Conservation (phyloP, 64 coral and sea anemone genomes). For the Montipora sp. region DNA sequence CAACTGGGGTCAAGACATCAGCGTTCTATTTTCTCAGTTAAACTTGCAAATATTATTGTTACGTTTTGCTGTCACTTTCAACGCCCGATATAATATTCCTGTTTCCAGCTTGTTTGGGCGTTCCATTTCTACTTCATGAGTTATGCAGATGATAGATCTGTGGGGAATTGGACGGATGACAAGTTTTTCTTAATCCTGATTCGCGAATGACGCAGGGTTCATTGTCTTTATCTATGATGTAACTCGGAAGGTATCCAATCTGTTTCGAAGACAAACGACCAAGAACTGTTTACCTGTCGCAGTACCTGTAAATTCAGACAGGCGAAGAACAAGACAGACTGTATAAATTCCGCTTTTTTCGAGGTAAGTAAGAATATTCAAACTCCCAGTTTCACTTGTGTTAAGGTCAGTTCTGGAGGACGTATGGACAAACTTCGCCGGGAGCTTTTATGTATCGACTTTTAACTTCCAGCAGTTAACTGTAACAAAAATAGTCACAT, state of each 20-base stretch:
- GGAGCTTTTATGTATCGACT: background rate
- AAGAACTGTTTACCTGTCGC: slow-evolving; percentile 1
- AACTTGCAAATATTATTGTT: no score
- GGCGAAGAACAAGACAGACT: background rate
- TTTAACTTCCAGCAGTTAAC: background rate
- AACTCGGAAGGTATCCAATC: slow-evolving; percentile 1
- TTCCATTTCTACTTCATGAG: no score
- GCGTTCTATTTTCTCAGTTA: no score
- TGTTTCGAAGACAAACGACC: background rate
- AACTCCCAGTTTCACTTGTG: background rate
- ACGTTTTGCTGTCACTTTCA: no score
- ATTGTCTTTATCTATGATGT: background rate
- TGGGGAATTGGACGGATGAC: background rate
- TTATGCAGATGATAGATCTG: no score
- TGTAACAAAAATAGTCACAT: background rate
- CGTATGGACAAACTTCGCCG: background rate
- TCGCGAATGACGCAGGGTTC: background rate
- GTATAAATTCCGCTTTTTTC: background rate
- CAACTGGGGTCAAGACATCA: no score
- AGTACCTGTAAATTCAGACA: slow-evolving; percentile 22
- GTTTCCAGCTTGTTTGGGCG: background rate
- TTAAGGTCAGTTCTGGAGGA: background rate
- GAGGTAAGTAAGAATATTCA: background rate
- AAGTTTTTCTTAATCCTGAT: background rate
- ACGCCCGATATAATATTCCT: no score